Evolutionary conservation across 2,113 vertebrate species (phyloP).

Genomic region (Myotis davidii): DNA sequence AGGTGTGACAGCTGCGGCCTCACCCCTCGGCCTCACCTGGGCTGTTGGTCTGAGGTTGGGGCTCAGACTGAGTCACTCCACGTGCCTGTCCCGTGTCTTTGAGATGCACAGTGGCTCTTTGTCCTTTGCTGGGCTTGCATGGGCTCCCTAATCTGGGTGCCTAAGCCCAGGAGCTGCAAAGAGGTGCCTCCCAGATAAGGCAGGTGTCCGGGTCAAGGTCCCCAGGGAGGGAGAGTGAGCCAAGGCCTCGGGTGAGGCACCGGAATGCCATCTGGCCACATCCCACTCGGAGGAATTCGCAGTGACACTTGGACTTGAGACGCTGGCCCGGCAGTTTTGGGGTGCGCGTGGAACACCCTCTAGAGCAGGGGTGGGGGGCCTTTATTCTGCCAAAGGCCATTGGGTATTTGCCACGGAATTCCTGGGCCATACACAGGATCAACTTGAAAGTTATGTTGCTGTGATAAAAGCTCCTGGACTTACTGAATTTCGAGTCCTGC

Average conservation of each 20-base stretch:
- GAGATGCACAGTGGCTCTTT: not conserved
- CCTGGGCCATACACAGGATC: too few species aligned
- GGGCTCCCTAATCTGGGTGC: not conserved
- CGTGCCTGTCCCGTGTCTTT: accelerated
- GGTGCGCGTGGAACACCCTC: too few species aligned
- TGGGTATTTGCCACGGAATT: too few species aligned
- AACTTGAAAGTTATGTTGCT: too few species aligned
- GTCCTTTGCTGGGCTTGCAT: not conserved
- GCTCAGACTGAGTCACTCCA: not conserved
- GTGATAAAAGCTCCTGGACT: too few species aligned
- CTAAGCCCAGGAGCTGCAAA: not conserved
- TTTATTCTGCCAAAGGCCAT: too few species aligned
- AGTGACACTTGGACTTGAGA: not conserved
- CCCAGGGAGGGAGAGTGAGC: not conserved
- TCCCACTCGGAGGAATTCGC: not conserved
- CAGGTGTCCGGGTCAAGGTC: not conserved
- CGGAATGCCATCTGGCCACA: not conserved
- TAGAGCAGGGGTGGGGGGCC: not conserved
- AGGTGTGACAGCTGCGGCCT: not conserved
- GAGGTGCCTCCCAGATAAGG: not conserved
- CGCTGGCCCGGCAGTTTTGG: not conserved
- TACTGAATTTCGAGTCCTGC: too few species aligned
- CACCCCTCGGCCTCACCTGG: accelerated
- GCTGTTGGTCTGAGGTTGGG: not conserved
- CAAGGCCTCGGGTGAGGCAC: not conserved